phyloP scores from a whole-genome alignment of 2,113 vertebrate genomes.

The human region DNA sequence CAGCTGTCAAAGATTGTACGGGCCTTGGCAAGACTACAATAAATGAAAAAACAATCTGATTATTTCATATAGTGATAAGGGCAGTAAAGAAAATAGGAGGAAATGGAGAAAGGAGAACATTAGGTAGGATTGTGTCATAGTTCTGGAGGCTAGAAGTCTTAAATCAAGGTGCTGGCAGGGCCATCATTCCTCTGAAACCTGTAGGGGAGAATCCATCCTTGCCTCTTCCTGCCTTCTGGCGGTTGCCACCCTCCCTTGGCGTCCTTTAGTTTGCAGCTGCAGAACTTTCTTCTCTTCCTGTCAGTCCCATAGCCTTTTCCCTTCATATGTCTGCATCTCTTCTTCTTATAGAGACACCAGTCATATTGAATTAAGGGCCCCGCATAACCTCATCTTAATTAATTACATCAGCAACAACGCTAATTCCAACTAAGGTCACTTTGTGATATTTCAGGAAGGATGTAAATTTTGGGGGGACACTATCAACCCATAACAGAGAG shows the following conservation, averaged over 20 bases:
- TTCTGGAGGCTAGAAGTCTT: background rate
- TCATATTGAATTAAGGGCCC: background rate
- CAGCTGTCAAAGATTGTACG: background rate
- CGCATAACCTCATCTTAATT: background rate
- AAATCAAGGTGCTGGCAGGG: background rate
- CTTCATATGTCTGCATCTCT: background rate
- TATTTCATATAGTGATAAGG: background rate
- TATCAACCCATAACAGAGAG: background rate
- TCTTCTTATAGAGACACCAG: background rate
- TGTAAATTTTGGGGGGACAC: background rate
- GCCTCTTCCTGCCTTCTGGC: background rate
- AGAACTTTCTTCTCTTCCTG: background rate
- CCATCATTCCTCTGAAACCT: background rate
- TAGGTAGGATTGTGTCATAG: background rate
- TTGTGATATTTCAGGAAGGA: background rate
- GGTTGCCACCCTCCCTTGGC: background rate
- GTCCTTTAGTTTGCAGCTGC: background rate
- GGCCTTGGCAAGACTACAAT: background rate
- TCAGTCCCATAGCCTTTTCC: background rate
- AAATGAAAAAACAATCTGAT: background rate
- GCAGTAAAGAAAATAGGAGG: background rate
- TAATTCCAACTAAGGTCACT: background rate
- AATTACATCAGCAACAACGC: background rate
- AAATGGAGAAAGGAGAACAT: background rate
- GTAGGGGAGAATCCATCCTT: background rate